Evolutionary conservation across 2,113 vertebrate species (phyloP), one percentile per base, ranked within the genome.

Genomic region (Anas platyrhynchos): DNA sequence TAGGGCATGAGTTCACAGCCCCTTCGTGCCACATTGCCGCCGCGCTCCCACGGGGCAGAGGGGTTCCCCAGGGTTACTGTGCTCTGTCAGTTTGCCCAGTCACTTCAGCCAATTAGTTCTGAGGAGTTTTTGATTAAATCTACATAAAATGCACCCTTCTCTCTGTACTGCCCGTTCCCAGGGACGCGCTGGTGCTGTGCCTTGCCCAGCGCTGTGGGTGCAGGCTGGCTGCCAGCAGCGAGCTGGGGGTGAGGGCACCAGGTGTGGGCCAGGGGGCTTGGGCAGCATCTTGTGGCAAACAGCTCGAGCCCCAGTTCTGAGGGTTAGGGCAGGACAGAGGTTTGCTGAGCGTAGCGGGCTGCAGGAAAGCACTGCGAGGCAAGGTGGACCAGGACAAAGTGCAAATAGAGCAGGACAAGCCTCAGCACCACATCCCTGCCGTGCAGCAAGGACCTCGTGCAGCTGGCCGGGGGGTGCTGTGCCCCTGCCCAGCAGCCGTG

Each of bases 121-220:
- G 62, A 52, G 62, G 62, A 52, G 62, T 9, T 85, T 75, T 80
- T 89, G 91, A 89, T 85, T 89, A 85, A 50, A 84, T 88, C 74
- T 74, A 29, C 74, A 74, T 80, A 52, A 89, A 74, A 63, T 13
- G 78, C 66, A 66, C 32, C 43, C 41, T 69, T 43, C 56, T 50
- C 32, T 9, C 26, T 32, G 46, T 43, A 8, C 20, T 9, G 17
- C 38, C 43, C 62, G 41, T 38, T 75, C 9, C 7, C 16, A 15
- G 27, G 29, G 34, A 62, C 63, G 26, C 15, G 4, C 62, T 67
- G 29, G 41, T 17, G 11, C 32, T 32, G 18, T 43, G 62, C 62
- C 67, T 50, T 62, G 61, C 22, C 50, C 50, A 52, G 50, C 50
- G 23, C 50, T 25, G 50, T 52, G 50, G 13, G 50, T 5, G 4